Conservation (phyloP, 2,113 vertebrate genomes). For the Glaucidium brasilianum region DNA sequence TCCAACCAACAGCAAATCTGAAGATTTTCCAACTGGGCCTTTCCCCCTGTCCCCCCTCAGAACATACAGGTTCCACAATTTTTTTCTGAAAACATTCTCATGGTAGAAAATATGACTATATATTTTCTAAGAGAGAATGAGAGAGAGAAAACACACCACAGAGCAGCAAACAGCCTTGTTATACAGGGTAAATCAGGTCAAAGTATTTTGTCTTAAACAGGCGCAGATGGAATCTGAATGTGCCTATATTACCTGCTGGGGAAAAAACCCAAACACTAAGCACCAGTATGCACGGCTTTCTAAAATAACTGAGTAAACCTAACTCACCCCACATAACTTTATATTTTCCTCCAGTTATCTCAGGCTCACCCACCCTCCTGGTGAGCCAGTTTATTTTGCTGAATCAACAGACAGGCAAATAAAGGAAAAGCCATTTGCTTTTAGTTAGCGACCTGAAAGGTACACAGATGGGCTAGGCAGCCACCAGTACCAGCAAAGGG, state of each 20-base stretch:
- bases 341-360: background rate
- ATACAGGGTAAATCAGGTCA: background rate
- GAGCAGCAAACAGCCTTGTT: background rate
- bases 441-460: background rate
- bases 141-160: no score
- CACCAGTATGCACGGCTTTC: accelerated
- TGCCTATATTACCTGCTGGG: background rate
- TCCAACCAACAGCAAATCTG: background rate
- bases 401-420: background rate
- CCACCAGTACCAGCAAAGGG: background rate
- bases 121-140: background rate
- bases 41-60: background rate
- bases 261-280: background rate
- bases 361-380: background rate
- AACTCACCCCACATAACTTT: background rate
- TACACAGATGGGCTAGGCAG: background rate
- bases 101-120: background rate
- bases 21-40: background rate
- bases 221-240: background rate
- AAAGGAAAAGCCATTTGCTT: background rate
- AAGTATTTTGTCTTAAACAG: background rate
- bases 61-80: background rate
- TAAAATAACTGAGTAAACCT: background rate
- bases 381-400: background rate
- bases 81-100: background rate